Evolutionary conservation across 2,888 invertebrate species (phyloP).

Genomic region (Linyphia triangularis): DNA sequence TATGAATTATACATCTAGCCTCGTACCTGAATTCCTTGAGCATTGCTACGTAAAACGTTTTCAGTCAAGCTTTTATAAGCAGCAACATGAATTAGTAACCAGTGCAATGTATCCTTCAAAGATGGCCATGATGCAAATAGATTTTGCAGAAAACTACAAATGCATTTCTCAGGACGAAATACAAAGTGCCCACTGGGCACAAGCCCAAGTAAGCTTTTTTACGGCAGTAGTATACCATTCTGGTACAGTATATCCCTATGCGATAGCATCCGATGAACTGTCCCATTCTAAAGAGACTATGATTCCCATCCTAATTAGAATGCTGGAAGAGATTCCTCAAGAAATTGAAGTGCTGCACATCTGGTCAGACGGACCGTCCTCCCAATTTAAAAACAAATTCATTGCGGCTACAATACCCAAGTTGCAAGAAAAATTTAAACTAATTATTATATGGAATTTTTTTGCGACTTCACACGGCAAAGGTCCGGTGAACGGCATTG

Average conservation of each 20-base stretch:
- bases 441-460: constrained; percentile 1
- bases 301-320: background rate
- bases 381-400: background rate
- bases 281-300: background rate
- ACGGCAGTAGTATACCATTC: background rate
- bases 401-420: background rate
- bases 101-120: background rate
- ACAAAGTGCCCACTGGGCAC: background rate
- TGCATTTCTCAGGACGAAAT: background rate
- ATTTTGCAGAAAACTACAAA: constrained; percentile 3
- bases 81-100: background rate
- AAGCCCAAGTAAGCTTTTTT: background rate
- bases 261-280: background rate
- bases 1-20: too few relatives aligned
- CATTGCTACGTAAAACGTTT: background rate
- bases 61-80: background rate
- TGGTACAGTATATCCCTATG: background rate
- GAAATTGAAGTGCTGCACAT: background rate
- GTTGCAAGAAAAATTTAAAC: background rate
- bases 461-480: constrained; percentile 11
- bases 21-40: background rate
- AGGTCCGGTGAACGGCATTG: too few relatives aligned
- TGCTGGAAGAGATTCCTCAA: background rate
- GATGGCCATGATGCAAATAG: background rate
- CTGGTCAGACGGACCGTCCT: constrained; percentile 8